Evolutionary conservation across 2,888 invertebrate species (phyloP), one percentile per base, ranked within the genome.

Genomic region (Uloborus plumipes): DNA sequence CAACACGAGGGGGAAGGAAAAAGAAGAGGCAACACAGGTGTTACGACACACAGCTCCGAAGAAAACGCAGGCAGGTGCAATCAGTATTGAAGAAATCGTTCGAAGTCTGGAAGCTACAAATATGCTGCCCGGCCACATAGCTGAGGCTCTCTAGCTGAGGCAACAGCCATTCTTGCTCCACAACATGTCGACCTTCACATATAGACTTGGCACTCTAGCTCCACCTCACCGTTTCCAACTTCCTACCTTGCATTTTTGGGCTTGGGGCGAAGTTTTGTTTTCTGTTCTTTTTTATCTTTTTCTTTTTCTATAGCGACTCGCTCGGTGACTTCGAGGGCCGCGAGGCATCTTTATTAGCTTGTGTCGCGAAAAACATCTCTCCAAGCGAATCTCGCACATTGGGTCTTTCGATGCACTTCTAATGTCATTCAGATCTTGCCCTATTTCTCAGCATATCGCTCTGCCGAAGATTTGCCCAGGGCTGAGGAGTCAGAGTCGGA

Each of bases 91-190:
- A 31, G 69, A 76, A 61, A 62, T 62, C 69, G 61, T 22, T n/a
- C 70, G 64, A 47, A 74, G 58, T 74, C 73, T 39, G 53, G 80
- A 80, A 80, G 80, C 73, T 80, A 73, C 80, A 80, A 74, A 80
- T 80, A 80, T 80, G 74, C 74, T 61, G 80, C 80, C 62, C 74
- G 74, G 74, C 80, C 80, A 74, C 80, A 80, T 80, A 74, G 67
- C 50, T 80, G 67, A 61, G 61, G 73, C 69, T 73, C 67, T 22
- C 70, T 26, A 22, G 62, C 77, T n/a, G 20, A 26, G 67, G 18
- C 53, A 59, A 18, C 18, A 31, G 61, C 58, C 49, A 31, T 50
- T 47, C 50, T 50, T 71, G 71, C 71, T 61, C 61, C 47, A 71
- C 61, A 61, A 71, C 71, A 71, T 47, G 80, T 80, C 80, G 80